Conservation (phyloP, 2,797 vertebrate genomes). For the Smutsia temminckii region DNA sequence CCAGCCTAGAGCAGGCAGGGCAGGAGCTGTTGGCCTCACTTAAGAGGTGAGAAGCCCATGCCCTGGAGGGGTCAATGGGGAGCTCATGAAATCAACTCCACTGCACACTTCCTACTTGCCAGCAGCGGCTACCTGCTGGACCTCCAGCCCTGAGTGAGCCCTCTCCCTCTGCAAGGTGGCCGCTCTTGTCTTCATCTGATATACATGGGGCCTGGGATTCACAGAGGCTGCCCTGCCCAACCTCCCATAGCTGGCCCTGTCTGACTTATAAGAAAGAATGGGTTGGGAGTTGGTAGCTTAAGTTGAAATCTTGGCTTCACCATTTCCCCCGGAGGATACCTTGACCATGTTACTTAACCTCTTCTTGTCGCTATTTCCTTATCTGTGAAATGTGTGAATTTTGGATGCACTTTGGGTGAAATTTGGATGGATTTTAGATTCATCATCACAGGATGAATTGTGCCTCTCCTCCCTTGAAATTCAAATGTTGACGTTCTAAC, state of each 20-base stretch:
- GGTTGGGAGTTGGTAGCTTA: background rate
- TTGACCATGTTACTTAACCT: background rate
- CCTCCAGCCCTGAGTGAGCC: background rate
- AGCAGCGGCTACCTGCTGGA: background rate
- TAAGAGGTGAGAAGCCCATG: background rate
- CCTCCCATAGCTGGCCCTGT: background rate
- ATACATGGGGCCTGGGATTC: background rate
- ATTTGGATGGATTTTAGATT: too few species aligned
- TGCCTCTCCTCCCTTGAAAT: accelerated
- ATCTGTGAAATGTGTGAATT: background rate
- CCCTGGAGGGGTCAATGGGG: background rate
- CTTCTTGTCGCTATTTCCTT: background rate
- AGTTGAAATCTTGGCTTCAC: background rate
- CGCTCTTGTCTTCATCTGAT: accelerated
- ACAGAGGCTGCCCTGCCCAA: background rate
- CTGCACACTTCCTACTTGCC: accelerated
- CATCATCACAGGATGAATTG: too few species aligned
- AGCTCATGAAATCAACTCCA: background rate
- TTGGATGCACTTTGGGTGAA: too few species aligned
- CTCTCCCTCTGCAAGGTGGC: background rate
- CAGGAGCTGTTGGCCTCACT: background rate
- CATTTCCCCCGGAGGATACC: background rate
- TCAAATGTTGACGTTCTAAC: background rate
- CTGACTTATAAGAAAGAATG: background rate
- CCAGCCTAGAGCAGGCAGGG: background rate